These are phyloP conservation scores for Hemistola chrysoprasaria DNA, from an alignment of 2,888 invertebrate genomes.

Conservation along the genomic window DNA sequence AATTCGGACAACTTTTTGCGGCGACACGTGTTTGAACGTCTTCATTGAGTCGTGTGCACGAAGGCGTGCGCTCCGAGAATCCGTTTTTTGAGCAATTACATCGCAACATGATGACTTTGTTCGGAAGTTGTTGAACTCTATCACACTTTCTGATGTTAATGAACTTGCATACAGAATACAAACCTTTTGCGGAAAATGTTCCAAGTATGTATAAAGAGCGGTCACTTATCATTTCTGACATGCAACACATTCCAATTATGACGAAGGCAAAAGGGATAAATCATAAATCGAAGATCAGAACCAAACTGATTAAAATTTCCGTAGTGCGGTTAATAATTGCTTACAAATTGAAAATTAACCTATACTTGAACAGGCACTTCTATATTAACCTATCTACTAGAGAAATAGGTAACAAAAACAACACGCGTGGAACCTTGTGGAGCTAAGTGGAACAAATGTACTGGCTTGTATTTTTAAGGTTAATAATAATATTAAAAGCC, in stretches of 20 bases:
- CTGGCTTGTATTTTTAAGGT: too few relatives aligned
- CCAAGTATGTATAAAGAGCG: not conserved
- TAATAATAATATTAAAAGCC: too few relatives aligned
- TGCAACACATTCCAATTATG: not conserved
- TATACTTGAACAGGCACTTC: too few relatives aligned
- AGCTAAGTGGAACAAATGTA: too few relatives aligned
- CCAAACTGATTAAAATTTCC: too few relatives aligned
- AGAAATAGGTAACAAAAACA: too few relatives aligned
- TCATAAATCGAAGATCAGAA: too few relatives aligned
- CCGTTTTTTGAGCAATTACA: slow-evolving; percentile 20
- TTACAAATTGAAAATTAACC: too few relatives aligned
- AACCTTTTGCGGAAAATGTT: slow-evolving; percentile 14
- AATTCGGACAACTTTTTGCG: slow-evolving; percentile 49
- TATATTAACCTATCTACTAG: too few relatives aligned
- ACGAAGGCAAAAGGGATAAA: too few relatives aligned
- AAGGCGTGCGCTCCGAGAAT: slow-evolving; percentile 13
- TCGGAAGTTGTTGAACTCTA: slow-evolving; percentile 26
- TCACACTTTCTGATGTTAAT: slow-evolving; percentile 19
- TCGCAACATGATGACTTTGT: slow-evolving; percentile 14
- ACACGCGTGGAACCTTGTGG: too few relatives aligned
- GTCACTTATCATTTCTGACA: slow-evolving; percentile 4
- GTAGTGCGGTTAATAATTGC: too few relatives aligned
- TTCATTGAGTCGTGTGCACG: slow-evolving; percentile 28
- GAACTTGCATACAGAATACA: slow-evolving; percentile 11
- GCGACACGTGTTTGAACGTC: slow-evolving; percentile 41